phyloP scores from a whole-genome alignment of 2,113 vertebrate species.

The Semnornis frantzii region DNA sequence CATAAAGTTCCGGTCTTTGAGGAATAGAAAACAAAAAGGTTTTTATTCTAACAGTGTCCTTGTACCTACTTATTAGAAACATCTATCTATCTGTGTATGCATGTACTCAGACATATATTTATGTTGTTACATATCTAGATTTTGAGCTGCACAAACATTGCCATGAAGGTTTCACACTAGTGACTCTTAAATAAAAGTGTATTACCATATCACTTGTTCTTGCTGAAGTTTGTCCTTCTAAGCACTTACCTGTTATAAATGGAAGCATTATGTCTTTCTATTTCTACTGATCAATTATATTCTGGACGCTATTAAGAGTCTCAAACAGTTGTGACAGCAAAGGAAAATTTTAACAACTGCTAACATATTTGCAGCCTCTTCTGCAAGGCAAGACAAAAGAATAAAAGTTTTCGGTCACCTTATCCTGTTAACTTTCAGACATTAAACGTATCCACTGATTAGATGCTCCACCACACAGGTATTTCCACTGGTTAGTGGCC shows the following conservation, averaged over 20 bases:
- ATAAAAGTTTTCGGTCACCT: not conserved
- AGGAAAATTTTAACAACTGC: not conserved
- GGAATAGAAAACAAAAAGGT: not conserved
- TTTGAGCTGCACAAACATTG: not conserved
- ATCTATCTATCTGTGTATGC: not conserved
- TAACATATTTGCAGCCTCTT: not conserved
- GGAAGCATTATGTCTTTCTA: not conserved
- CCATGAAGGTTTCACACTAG: not conserved
- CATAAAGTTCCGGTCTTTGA: not conserved
- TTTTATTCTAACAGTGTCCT: not conserved
- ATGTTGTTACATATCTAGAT: not conserved
- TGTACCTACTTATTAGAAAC: not conserved
- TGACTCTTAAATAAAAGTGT: not conserved
- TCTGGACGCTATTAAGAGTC: not conserved
- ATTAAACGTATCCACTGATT: not conserved
- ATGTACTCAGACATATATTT: no score
- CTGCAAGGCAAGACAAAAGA: not conserved
- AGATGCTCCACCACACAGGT: not conserved
- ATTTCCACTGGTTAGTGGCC: not conserved
- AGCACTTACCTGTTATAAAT: not conserved
- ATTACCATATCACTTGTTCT: not conserved
- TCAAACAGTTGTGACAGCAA: not conserved
- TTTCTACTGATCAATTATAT: not conserved
- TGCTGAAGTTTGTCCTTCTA: not conserved
- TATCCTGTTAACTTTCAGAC: not conserved